phyloP scores from a whole-genome alignment of 1,140 invertebrate species.

The Coboldia fuscipes region DNA sequence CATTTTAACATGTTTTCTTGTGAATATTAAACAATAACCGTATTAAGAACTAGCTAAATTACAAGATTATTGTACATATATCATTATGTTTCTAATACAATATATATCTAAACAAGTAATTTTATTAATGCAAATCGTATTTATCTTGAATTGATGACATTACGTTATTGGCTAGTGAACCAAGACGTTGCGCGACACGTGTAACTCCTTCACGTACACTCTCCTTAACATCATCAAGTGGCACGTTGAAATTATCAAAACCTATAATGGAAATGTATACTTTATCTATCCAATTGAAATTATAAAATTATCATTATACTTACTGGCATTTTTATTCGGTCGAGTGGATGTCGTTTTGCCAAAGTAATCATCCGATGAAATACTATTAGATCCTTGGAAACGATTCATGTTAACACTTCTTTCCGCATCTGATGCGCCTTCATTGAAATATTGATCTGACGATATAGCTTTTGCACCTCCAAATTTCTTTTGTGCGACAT shows the following conservation, averaged over 20 bases:
- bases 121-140: conserved; percentile 29
- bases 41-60: too few relatives aligned
- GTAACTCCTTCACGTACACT: conserved; percentile 89
- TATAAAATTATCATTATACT: neutral
- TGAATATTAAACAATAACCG: too few relatives aligned
- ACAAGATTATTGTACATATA: too few relatives aligned
- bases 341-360: conserved; percentile 29
- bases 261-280: neutral
- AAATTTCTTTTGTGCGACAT: conserved; percentile 74
- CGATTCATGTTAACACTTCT: conserved; percentile 20
- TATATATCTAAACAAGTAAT: neutral
- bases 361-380: conserved; percentile 93
- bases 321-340: conserved; percentile 2
- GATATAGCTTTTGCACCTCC: conserved; percentile 93
- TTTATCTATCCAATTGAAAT: neutral
- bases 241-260: conserved; percentile 23
- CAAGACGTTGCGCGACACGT: conserved; percentile 86
- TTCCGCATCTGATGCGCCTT: conserved; percentile 25
- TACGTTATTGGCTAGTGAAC: conserved; percentile 81
- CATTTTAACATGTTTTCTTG: too few relatives aligned
- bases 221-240: conserved; percentile 88
- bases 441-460: conserved; percentile 86
- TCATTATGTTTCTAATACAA: too few relatives aligned
- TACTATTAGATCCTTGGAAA: conserved; percentile 79
- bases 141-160: conserved; percentile 76